Percentiles rank a stretch among this genome's conserved stretches.
These are phyloP conservation scores for Hydractinia echinata DNA, from an alignment of 30 jellyfish, hydroid and myxozoan species.

Conservation along the genomic window DNA sequence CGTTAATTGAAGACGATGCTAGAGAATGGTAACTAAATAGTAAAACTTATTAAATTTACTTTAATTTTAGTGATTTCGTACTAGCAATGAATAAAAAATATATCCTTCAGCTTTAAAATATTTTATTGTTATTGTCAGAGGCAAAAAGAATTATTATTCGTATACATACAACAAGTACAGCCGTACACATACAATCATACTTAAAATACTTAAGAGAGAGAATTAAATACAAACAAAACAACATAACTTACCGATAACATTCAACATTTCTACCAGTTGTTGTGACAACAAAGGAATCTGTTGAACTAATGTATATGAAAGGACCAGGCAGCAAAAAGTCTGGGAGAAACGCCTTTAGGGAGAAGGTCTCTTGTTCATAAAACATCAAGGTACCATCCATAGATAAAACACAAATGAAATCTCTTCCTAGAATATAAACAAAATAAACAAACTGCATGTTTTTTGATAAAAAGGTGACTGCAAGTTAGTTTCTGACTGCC, in stretches of 20 bases:
- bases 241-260: slow-evolving; percentile 52
- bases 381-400: slow-evolving; percentile 82
- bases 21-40: slow-evolving; percentile 56
- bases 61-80: too few relatives aligned
- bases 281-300: slow-evolving; percentile 64
- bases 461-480: neutral
- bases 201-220: too few relatives aligned
- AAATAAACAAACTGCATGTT: neutral
- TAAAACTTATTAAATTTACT: too few relatives aligned
- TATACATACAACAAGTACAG: neutral
- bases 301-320: slow-evolving; percentile 46
- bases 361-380: slow-evolving; percentile 82
- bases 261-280: slow-evolving; percentile 60
- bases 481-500: neutral
- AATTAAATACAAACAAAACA: neutral
- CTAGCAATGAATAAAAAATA: too few relatives aligned
- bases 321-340: slow-evolving; percentile 87
- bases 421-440: slow-evolving; percentile 51
- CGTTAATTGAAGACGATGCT: slow-evolving; percentile 63
- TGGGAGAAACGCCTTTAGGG: slow-evolving; percentile 64
- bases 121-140: too few relatives aligned
- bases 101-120: too few relatives aligned
- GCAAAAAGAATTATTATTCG: too few relatives aligned
- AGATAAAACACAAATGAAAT: slow-evolving; percentile 74
- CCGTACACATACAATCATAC: neutral